A percentile compares a stretch with the other conserved stretches of the same genome.
These are phyloP conservation scores for Oophaga pumilio DNA, from an alignment of 2,113 vertebrate species.

Conservation along the genomic window DNA sequence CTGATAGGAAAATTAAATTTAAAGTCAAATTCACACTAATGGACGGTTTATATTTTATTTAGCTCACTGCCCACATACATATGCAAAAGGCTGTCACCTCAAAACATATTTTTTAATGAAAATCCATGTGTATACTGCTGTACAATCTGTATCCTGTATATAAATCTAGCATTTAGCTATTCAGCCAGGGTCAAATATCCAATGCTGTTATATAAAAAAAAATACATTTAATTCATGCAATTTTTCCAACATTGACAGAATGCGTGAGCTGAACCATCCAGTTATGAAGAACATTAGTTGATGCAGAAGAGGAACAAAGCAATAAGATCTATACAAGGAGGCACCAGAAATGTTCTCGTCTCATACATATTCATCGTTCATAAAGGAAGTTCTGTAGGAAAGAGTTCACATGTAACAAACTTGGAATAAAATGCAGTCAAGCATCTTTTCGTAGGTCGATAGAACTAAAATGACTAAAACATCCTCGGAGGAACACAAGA, in stretches of 20 bases:
- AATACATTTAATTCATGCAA: constrained; percentile 1
- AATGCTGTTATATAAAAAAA: background rate
- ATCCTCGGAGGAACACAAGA: background rate
- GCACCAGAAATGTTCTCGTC: background rate
- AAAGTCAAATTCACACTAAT: no score
- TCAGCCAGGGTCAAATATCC: background rate
- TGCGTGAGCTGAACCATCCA: constrained; percentile 13
- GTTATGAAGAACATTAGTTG: background rate
- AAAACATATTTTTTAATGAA: background rate
- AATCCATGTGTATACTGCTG: background rate
- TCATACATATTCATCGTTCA: constrained; percentile 27
- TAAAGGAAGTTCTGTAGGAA: constrained; percentile 30
- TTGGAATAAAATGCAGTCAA: constrained; percentile 32
- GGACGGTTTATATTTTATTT: no score
- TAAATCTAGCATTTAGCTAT: background rate
- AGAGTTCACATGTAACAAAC: constrained; percentile 12
- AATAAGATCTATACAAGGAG: constrained; percentile 2
- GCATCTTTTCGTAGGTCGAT: constrained; percentile 27
- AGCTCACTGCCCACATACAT: background rate
- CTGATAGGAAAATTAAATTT: no score
- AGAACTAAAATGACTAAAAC: constrained; percentile 13
- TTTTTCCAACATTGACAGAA: background rate
- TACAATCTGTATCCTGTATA: background rate
- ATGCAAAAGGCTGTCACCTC: background rate
- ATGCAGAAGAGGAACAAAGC: constrained; percentile 32